Evolutionary conservation across 2,888 invertebrate species (phyloP), one percentile per base, ranked within the genome.

Genomic region (Gandaritis pyraliata): DNA sequence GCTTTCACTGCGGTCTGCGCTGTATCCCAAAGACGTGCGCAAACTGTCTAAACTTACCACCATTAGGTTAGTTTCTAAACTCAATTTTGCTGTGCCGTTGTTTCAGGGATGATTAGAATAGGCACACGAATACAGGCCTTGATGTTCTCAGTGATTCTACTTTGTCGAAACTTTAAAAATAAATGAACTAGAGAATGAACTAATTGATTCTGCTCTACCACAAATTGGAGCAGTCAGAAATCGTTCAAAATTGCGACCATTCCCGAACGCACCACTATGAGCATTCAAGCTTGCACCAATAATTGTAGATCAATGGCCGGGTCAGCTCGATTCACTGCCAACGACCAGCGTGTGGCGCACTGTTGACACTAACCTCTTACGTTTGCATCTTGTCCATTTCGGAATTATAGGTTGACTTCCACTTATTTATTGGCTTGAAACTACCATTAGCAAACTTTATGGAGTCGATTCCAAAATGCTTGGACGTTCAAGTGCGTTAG

Each of bases 251-350:
- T 53, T 52, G 43, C 18, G 29, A 33, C 59, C 54, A 66, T 56
- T 66, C 39, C 50, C 56, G 69, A 74, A 66, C 67, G 61, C 49
- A 29, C 62, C 51, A 38, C 51, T 53, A 62, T 48, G 58, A 69
- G 62, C 72, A 71, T 72, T 74, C 65, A 52, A 51, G 74, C 77
- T 72, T 72, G 72, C 68, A 73, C 75, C 74, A 76, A 79, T 81
- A 80, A 83, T 83, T 82, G 77, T 78, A 77, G 77, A 80, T 82
- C 79, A 82, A 81, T 80, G 79, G 75, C 73, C 72, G 71, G 77
- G 75, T 75, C 73, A 72, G 72, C 67, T 69, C 50, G 73, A 80
- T 80, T 71, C 73, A 82, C 82, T 83, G 83, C 82, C 79, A 73
- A 74, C 67, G 61, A 61, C 61, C 64, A 65, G 65, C 56, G 65